Base-by-base conservation (phyloP, 2,113 vertebrate species). In the Xiphorhynchus elegans region DNA sequence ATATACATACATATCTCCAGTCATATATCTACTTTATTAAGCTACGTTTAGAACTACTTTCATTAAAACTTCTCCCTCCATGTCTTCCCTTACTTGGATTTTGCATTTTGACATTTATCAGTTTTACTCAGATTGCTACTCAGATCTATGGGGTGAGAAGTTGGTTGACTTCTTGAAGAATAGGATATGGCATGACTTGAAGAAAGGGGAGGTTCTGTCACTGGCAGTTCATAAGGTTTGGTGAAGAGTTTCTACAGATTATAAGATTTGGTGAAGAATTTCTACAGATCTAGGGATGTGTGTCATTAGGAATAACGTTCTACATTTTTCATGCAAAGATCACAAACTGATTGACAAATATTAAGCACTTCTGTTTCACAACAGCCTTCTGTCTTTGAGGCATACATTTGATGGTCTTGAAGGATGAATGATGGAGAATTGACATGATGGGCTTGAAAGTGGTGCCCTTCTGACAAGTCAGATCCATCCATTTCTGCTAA, bases 351-450 rank as follows among this genome's bases (percentile, higher is more conserved):
- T 64, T 46, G 52, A 17, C 37, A 76, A 58, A 31, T 80, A 47
- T 49, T 39, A 44, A 67, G 39, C 10, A 29, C 7, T 76, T 67
- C n/a, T 80, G 4, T 58, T 90, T 84, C 78, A 73, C 49, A 81
- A 40, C 24, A 84, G 14, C 13, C n/a, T 84, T 72, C 23, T 84
- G 3, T 44, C 53, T 84, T 76, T 49, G 49, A 53, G 25, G 75
- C 53, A 44, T 0, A 0, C 8, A 7, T 74, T 42, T 77, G 35
- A 50, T 15, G 6, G 29, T 25, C 44, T 59, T 47, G 55, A 82
- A 80, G 39, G 40, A 40, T 59, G 66, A 72, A 72, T 53, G 16
- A 49, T 4, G 25, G 49, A 74, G 37, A 80, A 53, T 29, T 50
- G 68, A 44, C 0, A 1, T 55, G 39, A 52, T 1, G 2, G 8